Evolutionary conservation across 2,113 vertebrate genomes (phyloP), one percentile per base, ranked within the genome.

Genomic region (Holacanthus passer): DNA sequence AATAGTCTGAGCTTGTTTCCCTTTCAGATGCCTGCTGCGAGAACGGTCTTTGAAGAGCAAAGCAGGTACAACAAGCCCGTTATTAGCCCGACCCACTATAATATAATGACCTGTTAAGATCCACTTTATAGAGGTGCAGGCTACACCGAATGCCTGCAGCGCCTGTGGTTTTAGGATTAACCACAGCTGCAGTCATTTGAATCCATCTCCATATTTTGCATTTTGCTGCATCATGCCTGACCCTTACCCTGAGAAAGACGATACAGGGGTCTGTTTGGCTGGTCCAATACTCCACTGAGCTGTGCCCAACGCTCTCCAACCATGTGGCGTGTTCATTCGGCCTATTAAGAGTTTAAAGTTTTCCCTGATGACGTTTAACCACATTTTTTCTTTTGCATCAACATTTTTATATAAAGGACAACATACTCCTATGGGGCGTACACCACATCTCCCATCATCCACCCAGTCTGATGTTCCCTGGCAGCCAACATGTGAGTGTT

Each of bases 181-280:
- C 32, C 71, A 72, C 59, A 84, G 83, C 81, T 35, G 67, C 79
- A 66, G 80, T 78, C 71, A 86, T 71, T 68, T 84, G 77, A 90
- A 83, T 86, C 87, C 82, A 56, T 48, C 43, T 58, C 65, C 65
- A 80, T 88, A 75, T 83, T 91, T 69, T 76, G 63, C 71, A 67
- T 83, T 87, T 79, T 83, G 87, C 81, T 87, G 82, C 77, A 85
- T 91, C 90, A 88, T 85, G 87, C 64, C 75, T 43, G 70, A 89
- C 78, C 70, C 81, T 62, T 65, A 74, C 50, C 41, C 66, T 22
- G 52, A 60, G 85, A 88, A 88, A 91, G 75, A 69, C 4, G 83
- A 88, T 82, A 81, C 83, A 65, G 20, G 27, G 1, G 67, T 16
- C 48, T 43, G 45, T 75, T 64, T 81, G 81, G 81, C 62, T 32